Percentiles rank a stretch among this genome's conserved stretches.
Conservation (phyloP, 2,113 vertebrate genomes). For the Riparia riparia region DNA sequence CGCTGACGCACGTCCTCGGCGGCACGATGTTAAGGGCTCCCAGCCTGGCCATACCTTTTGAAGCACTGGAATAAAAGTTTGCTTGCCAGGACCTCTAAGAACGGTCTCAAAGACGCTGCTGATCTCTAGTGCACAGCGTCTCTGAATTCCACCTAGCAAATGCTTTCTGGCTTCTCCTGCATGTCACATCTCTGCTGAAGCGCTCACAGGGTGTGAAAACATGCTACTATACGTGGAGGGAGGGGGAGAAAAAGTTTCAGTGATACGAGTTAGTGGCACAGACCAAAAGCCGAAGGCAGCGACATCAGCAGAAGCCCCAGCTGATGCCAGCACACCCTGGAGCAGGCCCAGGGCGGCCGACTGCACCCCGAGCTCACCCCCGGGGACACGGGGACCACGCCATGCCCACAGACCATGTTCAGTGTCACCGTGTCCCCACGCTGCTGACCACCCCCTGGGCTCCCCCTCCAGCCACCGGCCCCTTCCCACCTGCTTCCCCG, state of each 20-base stretch:
- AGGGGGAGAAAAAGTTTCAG: background rate
- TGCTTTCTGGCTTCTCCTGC: background rate
- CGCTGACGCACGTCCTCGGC: background rate
- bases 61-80: constrained; percentile 14
- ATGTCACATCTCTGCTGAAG: background rate
- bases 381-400: fast-evolving
- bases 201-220: background rate
- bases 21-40: background rate
- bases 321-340: background rate
- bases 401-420: fast-evolving
- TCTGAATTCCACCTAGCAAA: background rate
- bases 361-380: background rate
- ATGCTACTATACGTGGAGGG: background rate
- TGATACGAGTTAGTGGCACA: background rate
- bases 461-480: background rate
- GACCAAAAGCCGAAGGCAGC: background rate
- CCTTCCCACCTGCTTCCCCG: background rate
- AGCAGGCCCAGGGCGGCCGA: background rate
- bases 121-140: background rate
- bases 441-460: background rate
- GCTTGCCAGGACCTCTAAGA: constrained; percentile 40
- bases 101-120: background rate
- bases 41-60: background rate
- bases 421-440: fast-evolving
- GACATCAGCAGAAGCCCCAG: background rate